These are phyloP conservation scores for Poeciliopsis turrubarensis DNA, from an alignment of 2,113 vertebrate species.

Conservation along the genomic window DNA sequence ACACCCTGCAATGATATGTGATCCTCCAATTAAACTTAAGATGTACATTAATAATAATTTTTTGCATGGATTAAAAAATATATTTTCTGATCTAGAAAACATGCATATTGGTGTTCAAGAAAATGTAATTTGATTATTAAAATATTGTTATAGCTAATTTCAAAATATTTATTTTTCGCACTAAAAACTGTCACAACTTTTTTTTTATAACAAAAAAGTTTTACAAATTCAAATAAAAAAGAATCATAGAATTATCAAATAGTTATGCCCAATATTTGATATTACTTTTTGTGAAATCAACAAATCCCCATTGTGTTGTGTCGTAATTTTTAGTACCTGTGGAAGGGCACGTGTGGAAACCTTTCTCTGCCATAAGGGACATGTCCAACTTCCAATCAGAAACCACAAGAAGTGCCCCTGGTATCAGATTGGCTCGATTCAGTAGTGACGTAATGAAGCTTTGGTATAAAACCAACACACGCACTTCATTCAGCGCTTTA, in stretches of 20 bases:
- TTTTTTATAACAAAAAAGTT: not conserved
- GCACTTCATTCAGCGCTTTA: constrained; percentile 77
- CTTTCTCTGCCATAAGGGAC: constrained; percentile 33
- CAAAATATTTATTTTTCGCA: not conserved
- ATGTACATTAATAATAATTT: not conserved
- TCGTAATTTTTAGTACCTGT: not conserved
- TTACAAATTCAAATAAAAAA: not conserved
- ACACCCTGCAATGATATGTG: not conserved
- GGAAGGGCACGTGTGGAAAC: constrained; percentile 29
- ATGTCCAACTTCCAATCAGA: constrained; percentile 38
- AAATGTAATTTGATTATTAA: not conserved
- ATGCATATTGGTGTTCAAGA: not conserved
- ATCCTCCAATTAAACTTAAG: not conserved
- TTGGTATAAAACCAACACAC: constrained; percentile 78
- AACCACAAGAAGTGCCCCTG: accelerated
- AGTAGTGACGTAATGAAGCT: constrained; percentile 1
- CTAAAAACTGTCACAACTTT: not conserved
- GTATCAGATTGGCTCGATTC: constrained; percentile 25
- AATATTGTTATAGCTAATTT: not conserved
- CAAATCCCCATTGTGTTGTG: not conserved
- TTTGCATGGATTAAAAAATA: too few relatives aligned
- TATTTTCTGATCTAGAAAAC: too few relatives aligned
- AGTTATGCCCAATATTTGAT: not conserved
- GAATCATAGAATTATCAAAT: not conserved
- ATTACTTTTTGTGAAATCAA: not conserved